Conservation (phyloP, 2,113 vertebrate species). For the Gnathonemus longibarbis region DNA sequence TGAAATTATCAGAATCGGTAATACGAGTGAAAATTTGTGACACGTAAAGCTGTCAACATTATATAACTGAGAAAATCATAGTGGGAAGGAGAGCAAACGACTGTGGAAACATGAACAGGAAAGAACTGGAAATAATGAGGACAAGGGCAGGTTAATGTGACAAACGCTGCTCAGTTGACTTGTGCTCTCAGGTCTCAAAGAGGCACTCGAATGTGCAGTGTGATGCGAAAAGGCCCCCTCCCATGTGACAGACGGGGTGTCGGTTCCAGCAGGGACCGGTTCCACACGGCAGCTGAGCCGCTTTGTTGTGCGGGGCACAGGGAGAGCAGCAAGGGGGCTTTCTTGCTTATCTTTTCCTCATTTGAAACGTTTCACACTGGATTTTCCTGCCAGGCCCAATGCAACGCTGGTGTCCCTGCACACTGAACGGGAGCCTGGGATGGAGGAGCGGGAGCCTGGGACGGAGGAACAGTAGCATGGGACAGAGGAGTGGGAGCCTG, state of each 20-base stretch:
- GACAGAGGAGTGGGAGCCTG: too few species aligned
- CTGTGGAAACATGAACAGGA: not conserved
- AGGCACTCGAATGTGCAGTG: not conserved
- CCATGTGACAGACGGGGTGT: not conserved
- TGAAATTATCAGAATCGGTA: not conserved
- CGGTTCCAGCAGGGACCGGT: not conserved
- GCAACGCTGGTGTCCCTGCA: not conserved
- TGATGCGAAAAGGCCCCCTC: not conserved
- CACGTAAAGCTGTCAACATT: not conserved
- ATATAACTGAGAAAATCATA: not conserved
- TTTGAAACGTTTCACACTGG: not conserved
- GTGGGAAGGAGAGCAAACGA: not conserved
- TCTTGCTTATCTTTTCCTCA: not conserved
- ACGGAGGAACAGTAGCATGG: too few species aligned
- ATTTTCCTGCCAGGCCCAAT: not conserved
- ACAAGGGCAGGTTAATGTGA: not conserved
- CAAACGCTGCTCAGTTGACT: not conserved
- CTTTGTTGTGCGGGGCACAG: not conserved
- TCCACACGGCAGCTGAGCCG: not conserved
- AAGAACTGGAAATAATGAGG: conserved; percentile 1
- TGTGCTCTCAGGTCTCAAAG: not conserved
- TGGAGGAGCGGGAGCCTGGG: not conserved
- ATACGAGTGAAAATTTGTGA: not conserved
- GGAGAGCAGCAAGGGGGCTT: not conserved
- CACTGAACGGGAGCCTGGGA: not conserved